A percentile compares a stretch with the other conserved stretches of the same genome.
Evolutionary conservation across 2,797 vertebrate species (phyloP).

Genomic region (Pantherophis vulpinus): DNA sequence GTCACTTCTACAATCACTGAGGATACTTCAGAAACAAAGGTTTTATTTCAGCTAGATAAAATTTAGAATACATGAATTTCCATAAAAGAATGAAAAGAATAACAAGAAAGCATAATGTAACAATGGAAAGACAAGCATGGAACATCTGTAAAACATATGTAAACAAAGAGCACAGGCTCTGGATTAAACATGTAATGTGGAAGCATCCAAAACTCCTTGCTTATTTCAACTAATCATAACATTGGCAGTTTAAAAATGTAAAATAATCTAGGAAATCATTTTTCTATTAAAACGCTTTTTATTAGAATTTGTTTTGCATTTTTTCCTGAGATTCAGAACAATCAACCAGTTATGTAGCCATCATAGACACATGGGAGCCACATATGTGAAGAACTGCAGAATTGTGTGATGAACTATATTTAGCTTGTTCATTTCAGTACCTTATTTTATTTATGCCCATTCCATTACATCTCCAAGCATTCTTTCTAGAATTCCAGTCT

Average conservation of each 20-base stretch:
- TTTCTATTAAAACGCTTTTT: neutral
- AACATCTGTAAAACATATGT: neutral
- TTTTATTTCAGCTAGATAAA: slow-evolving; percentile 5
- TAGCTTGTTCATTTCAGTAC: slow-evolving; percentile 9
- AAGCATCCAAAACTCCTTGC: neutral
- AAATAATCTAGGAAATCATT: neutral
- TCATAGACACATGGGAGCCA: neutral
- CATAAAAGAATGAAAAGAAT: neutral
- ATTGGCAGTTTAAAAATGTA: neutral
- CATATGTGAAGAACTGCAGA: slow-evolving; percentile 7
- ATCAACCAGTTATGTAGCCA: neutral
- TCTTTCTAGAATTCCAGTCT: slow-evolving; percentile 10
- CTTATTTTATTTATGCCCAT: slow-evolving; percentile 15
- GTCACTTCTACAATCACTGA: neutral
- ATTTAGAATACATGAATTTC: neutral
- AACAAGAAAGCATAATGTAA: neutral
- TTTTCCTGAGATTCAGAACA: neutral
- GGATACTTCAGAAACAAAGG: neutral
- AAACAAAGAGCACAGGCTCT: neutral
- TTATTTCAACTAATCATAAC: neutral
- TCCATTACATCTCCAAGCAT: neutral
- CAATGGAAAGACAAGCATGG: neutral
- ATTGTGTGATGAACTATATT: slow-evolving; percentile 7
- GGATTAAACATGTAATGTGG: neutral
- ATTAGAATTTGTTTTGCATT: neutral